Evolutionary conservation across 1,140 invertebrate genomes (phyloP), one percentile per base, ranked within the genome.

Genomic region (Ptiloglossa arizonensis): DNA sequence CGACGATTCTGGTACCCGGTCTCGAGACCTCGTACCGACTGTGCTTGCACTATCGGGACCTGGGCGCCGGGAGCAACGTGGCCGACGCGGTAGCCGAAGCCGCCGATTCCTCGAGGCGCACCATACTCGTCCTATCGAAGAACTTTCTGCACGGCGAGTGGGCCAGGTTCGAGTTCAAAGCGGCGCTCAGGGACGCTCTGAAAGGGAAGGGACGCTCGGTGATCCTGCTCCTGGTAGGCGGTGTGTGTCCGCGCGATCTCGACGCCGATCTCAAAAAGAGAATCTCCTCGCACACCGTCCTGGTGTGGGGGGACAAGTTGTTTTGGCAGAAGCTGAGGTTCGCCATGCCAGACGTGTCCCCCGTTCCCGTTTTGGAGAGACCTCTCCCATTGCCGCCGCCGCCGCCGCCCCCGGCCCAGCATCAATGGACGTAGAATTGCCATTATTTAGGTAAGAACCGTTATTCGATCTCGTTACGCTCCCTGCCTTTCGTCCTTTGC

Each of bases 251-350:
- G 72, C 94, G 96, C 54, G 97, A 98, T 90, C 94, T 99, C 57
- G 98, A 98, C 90, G 95, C 96, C 52, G 97, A 98, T 92, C 94
- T 99, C 79, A 94, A 96, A 80, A 94, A 97, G 84, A 97, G 97
- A 93, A 94, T 98, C 77, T 96, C 98, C 86, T 97, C 97, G 17
- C 97, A 97, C 93, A 97, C 97, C 89, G 97, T 95, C 93, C 95
- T 98, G 86, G 96, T 97, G 88, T 98, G 97, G 96, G 97, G 96
- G 71, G 97, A 98, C 93, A 96, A 97, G 89, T 95, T 97, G 86
- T 99, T 99, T 93, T 99, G 98, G 98, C 96, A 98, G 88, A 98
- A 98, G 92, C 93, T 99, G 63, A 95, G 96, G 86, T 98, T 97
- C 87, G 96, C 97, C 27, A 95, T 98, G 95, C 97, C 98, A 48